Base-by-base conservation (phyloP, 2,888 invertebrate species). In the Griposia aprilina region DNA sequence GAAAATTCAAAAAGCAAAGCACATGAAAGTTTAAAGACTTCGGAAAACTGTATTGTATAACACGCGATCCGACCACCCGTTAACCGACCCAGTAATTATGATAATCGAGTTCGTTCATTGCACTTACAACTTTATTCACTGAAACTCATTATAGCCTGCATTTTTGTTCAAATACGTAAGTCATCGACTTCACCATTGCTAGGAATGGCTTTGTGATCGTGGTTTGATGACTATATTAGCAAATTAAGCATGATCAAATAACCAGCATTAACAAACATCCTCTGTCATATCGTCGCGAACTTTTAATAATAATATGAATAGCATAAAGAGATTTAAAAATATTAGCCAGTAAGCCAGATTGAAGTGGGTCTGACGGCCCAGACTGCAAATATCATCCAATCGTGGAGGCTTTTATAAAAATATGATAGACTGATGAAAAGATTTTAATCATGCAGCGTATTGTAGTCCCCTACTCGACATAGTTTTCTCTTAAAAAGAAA, bases 1-100 rank as follows among this genome's bases (percentile, higher is more conserved):
- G 62, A 65, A 74, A 83, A 83, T 65, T 60, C 36, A 11, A 74
- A 84, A 82, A 76, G n/a, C 55, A 75, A 78, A 82, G 65, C 48
- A 63, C 45, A 79, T 79, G 74, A 84, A 83, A 74, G 71, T 84
- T 86, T 41, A 71, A 85, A 78, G 62, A 71, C 79, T 86, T 84
- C 71, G 66, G 57, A 57, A 74, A 86, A 79, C 68, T 36, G n/a
- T 45, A 74, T 79, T 65, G 73, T 65, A 59, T 71, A 82, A 59
- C 84, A 84, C 83, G 84, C 84, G 86, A 86, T 76, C 80, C 75
- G 48, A 68, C 66, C 69, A 70, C 62, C 67, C 68, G 73, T n/a
- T 59, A 75, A 20, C 63, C 76, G 48, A 67, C 70, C 55, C 57
- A 26, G 80, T 86, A 86, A 76, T 84, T 86, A 84, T 83, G 75